phyloP scores from a whole-genome alignment of 2,797 vertebrate genomes.

The Liparis tanakae region DNA sequence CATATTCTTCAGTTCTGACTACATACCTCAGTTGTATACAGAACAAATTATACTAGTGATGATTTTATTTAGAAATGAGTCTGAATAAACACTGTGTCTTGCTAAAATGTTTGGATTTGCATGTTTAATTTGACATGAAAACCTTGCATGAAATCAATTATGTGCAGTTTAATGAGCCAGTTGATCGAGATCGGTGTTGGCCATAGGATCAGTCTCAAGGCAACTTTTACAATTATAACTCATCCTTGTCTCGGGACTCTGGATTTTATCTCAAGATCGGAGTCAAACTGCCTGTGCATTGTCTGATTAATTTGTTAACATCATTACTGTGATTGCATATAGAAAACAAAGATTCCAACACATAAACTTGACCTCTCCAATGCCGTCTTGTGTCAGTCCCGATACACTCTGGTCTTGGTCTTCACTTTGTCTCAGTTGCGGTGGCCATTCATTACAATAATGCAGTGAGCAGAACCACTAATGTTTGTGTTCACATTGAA shows the following conservation, averaged over 20 bases:
- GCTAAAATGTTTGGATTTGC: not conserved
- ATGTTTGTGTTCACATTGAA: slow-evolving; percentile 8
- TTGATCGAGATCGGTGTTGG: not conserved
- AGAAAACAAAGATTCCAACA: not conserved
- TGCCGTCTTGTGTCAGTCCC: not conserved
- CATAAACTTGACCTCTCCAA: not conserved
- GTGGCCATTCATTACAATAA: not conserved
- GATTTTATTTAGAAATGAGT: not conserved
- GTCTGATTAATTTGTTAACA: not conserved
- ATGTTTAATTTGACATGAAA: not conserved
- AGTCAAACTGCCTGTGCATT: not conserved
- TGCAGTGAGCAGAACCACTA: not conserved
- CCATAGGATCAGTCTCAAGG: not conserved
- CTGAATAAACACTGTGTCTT: no score
- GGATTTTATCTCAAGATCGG: no score
- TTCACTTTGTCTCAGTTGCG: not conserved
- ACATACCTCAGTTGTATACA: not conserved
- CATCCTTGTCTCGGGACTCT: not conserved
- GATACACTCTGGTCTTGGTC: not conserved
- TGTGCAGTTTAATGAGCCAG: not conserved
- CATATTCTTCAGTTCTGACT: not conserved
- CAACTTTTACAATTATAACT: not conserved
- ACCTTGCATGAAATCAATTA: not conserved
- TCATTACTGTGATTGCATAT: not conserved
- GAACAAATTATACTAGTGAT: not conserved